Percentiles rank a stretch among this genome's conserved stretches.
Evolutionary conservation across 53 echinoderm and acorn worm genomes (phyloP).

Genomic region (Crossaster papposus): DNA sequence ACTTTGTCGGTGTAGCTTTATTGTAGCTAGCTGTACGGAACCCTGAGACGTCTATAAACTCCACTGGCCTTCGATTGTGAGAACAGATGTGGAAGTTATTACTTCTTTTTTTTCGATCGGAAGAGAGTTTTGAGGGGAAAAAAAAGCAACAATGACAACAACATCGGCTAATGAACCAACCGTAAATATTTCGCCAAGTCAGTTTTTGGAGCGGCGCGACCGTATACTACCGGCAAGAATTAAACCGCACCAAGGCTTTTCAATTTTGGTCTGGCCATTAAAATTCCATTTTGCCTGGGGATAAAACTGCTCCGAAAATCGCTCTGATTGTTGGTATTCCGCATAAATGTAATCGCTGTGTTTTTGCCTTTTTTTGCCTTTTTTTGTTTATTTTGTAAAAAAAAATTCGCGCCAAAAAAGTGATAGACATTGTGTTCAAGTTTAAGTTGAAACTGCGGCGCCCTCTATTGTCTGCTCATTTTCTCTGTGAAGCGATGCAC

Average conservation of each 20-base stretch:
- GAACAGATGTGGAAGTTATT: slow-evolving; percentile 51
- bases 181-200: slow-evolving; percentile 54
- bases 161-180: slow-evolving; percentile 39
- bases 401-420: neutral
- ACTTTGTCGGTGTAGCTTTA: neutral
- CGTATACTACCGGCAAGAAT: neutral
- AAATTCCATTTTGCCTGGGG: slow-evolving; percentile 34
- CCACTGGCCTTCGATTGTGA: slow-evolving; percentile 31
- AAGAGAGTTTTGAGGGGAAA: neutral
- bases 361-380: neutral
- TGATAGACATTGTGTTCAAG: no score
- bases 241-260: slow-evolving; percentile 7
- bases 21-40: neutral
- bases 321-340: neutral
- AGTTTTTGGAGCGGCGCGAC: slow-evolving; percentile 17
- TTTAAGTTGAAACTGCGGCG: neutral
- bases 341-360: neutral
- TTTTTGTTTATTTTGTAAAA: neutral
- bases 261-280: slow-evolving; percentile 22
- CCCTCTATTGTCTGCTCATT: neutral
- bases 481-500: neutral
- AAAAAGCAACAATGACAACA: slow-evolving; percentile 31
- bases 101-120: neutral
- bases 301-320: neutral
- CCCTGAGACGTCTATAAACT: slow-evolving; percentile 22